phyloP scores from a whole-genome alignment of 2,888 invertebrate species.

The Diarsia rubi region DNA sequence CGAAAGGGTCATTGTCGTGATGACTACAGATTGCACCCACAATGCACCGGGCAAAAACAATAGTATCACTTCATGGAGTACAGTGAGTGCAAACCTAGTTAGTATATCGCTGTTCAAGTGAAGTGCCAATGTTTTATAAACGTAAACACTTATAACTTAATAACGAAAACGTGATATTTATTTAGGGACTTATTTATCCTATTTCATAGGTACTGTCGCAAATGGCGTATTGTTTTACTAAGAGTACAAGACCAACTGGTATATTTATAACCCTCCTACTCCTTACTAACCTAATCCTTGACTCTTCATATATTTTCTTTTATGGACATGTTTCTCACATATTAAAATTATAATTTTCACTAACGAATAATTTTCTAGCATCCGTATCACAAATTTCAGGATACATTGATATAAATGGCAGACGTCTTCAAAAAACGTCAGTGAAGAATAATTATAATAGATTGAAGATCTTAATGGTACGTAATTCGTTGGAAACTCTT shows the following conservation, averaged over 20 bases:
- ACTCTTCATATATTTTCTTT: slow-evolving; percentile 1
- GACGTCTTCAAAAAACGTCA: slow-evolving; percentile 21
- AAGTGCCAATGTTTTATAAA: slow-evolving; percentile 8
- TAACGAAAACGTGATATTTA: slow-evolving; percentile 31
- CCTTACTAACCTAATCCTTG: not conserved
- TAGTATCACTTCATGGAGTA: slow-evolving; percentile 22
- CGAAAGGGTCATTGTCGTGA: not conserved
- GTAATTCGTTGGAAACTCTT: slow-evolving; percentile 3
- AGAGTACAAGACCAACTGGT: not conserved
- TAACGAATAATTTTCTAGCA: slow-evolving; percentile 2
- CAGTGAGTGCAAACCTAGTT: slow-evolving; percentile 12
- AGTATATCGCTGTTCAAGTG: not conserved
- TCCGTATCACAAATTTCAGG: not conserved
- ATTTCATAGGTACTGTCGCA: not conserved
- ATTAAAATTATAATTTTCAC: not conserved
- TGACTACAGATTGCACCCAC: slow-evolving; percentile 36
- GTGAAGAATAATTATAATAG: slow-evolving; percentile 1
- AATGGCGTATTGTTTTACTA: not conserved
- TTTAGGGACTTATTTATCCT: not conserved
- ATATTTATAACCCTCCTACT: not conserved
- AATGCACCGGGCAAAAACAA: slow-evolving; percentile 39
- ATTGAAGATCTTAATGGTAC: not conserved
- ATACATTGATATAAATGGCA: slow-evolving; percentile 5
- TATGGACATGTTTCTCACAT: not conserved
- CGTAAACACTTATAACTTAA: slow-evolving; percentile 6